Base-by-base conservation (phyloP, 2,113 vertebrate genomes). In the Tragelaphus imberbis region DNA sequence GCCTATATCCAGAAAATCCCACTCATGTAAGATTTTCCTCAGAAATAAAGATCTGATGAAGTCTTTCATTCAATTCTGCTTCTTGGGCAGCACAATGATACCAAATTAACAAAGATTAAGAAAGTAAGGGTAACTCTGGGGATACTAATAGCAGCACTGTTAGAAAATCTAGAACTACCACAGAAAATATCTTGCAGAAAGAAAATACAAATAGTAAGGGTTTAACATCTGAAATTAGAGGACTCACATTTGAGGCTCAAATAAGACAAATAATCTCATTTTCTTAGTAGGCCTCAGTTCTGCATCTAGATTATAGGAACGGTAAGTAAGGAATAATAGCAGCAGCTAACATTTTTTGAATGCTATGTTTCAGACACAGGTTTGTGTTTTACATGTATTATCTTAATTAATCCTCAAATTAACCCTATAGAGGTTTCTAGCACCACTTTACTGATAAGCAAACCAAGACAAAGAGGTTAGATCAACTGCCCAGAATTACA, bases 21-120 rank as follows among this genome's bases (percentile, higher is more conserved):
- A 91, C 28, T 58, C 33, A 85, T 77, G 14, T 63, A 90, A 58
- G 51, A 77, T 79, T 90, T 94, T 90, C 53, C 68, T 93, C 28
- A 87, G 88, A 95, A 92, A 97, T 58, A 90, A 96, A 97, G 47
- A 95, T 30, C 68, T 91, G 12, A 95, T 56, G 44, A 25, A 91
- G 53, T 17, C 4, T 81, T 95, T 93, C 77, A 88, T 58, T 95
- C 84, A 94, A 84, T 89, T 90, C 65, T 51, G 47, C 36, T 90
- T 53, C 81, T 88, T 92, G 71, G 55, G 53, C 59, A 92, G 49
- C 71, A 98, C 95, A 94, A 90, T 49, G n/a, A 84, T 49, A 95
- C 7, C 44, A 56, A 94, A 36, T 71, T 55, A 80, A 94, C n/a
- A 49, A 96, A 93, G n/a, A 93, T n/a, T 79, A 92, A 63, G 25